Evolutionary conservation across 1,140 invertebrate genomes (phyloP).

Genomic region (Brachionus manjavacas): DNA sequence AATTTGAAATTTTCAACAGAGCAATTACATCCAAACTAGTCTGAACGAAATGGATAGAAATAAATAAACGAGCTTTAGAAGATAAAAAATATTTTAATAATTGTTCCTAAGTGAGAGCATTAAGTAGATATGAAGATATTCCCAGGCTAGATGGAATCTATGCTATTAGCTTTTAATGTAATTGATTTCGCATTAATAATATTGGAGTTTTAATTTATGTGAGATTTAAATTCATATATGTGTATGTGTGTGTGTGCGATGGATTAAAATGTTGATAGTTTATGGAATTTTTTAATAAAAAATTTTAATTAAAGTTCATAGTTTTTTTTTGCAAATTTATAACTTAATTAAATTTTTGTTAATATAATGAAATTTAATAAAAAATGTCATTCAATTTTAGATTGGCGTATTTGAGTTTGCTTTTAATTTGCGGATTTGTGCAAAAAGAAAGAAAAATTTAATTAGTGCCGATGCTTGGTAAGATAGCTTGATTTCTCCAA

Average conservation of each 20-base stretch:
- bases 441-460: neutral
- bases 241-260: neutral
- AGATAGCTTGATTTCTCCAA: neutral
- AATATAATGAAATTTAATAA: neutral
- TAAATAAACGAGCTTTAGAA: neutral
- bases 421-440: neutral
- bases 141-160: neutral
- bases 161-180: neutral
- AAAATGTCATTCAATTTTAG: neutral
- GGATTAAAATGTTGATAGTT: slow-evolving; percentile 5
- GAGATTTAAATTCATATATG: neutral
- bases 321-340: neutral
- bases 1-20: neutral
- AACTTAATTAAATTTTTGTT: neutral
- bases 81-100: neutral
- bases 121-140: neutral
- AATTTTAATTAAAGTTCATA: neutral
- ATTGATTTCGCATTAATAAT: neutral
- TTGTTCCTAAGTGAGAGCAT: neutral
- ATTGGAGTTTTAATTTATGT: neutral
- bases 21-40: neutral
- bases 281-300: neutral
- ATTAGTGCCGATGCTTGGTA: neutral
- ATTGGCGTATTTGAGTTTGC: neutral
- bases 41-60: neutral